Evolutionary conservation across 2,888 invertebrate genomes (phyloP).

Genomic region (Julus scandinavius): DNA sequence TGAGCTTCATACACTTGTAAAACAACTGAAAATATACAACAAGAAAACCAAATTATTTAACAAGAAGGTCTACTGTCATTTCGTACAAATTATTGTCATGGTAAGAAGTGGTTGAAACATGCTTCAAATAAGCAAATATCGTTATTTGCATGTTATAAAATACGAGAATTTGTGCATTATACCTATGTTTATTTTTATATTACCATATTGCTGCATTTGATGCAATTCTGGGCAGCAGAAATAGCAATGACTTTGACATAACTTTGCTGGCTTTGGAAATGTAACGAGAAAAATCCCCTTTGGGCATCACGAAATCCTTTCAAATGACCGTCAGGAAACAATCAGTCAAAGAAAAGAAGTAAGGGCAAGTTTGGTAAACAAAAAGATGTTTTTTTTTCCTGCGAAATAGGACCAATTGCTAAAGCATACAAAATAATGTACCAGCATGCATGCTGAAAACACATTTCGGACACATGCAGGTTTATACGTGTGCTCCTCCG

Average conservation of each 20-base stretch:
- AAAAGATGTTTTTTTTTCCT: constrained; percentile 22
- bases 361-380: constrained; percentile 40
- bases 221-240: background rate
- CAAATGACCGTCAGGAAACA: constrained; percentile 28
- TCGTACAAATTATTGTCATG: too few relatives aligned
- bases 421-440: constrained; percentile 45
- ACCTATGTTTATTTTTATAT: too few relatives aligned
- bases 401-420: constrained; percentile 11
- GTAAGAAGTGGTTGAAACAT: too few relatives aligned
- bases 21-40: constrained; percentile 61
- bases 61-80: background rate
- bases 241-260: background rate
- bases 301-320: constrained; percentile 36
- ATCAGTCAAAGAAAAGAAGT: constrained; percentile 22
- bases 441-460: constrained; percentile 16
- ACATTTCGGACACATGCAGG: background rate
- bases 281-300: background rate
- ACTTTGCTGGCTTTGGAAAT: background rate
- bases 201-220: too few relatives aligned
- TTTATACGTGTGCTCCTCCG: background rate
- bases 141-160: too few relatives aligned
- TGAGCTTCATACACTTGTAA: constrained; percentile 65
- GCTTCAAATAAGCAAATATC: too few relatives aligned
- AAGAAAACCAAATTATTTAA: background rate
- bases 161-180: too few relatives aligned